These are phyloP conservation scores for Bradypodion ventrale DNA, from an alignment of 2,797 vertebrate genomes.

Conservation along the genomic window DNA sequence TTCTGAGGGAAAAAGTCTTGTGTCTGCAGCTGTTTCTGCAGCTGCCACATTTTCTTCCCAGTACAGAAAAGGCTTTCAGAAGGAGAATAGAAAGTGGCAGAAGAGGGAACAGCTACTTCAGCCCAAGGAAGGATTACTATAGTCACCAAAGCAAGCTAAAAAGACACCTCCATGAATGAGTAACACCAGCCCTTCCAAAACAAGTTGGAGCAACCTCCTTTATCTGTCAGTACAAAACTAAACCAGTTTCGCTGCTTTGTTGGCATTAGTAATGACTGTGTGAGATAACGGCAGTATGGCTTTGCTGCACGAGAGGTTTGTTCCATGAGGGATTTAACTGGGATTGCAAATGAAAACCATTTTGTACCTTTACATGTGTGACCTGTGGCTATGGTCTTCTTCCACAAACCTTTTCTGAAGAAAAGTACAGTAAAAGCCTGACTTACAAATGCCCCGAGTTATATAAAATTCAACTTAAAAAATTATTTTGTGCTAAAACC, in stretches of 20 bases:
- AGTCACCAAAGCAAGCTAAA: not conserved
- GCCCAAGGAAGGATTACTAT: not conserved
- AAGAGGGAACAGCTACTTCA: constrained; percentile 1
- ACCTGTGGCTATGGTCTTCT: no score
- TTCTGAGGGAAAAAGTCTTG: not conserved
- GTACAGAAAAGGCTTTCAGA: not conserved
- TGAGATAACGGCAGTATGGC: no score
- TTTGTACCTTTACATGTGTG: not conserved
- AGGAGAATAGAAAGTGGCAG: not conserved
- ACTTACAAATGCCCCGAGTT: no score
- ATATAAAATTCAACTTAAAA: no score
- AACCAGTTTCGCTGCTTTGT: not conserved
- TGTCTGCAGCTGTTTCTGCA: constrained; percentile 11
- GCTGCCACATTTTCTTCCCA: not conserved
- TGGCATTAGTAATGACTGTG: not conserved
- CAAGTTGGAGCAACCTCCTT: not conserved
- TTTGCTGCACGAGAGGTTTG: not conserved
- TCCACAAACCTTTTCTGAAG: no score
- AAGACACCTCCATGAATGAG: not conserved
- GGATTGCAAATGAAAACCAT: not conserved
- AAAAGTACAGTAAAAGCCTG: no score
- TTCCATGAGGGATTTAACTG: not conserved
- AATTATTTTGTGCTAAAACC: no score
- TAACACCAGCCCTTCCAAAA: not conserved
- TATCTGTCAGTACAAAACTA: not conserved